A percentile compares a stretch with the other conserved stretches of the same genome.
phyloP scores from a whole-genome alignment of 92 coral and sea anemone species.

The Porites lobata region DNA sequence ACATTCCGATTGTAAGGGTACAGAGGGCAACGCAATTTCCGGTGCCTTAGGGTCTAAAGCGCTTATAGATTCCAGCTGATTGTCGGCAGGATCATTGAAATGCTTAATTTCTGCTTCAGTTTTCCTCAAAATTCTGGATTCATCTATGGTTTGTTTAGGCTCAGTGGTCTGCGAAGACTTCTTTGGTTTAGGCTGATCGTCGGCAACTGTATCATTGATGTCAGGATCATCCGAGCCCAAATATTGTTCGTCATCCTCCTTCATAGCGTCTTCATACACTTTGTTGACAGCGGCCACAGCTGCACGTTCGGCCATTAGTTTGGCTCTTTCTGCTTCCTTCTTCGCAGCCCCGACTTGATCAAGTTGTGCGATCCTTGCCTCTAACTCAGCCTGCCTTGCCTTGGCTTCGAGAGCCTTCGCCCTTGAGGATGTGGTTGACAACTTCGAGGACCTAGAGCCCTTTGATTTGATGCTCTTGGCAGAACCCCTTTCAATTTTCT shows the following conservation, averaged over 20 bases:
- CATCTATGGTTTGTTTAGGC: not conserved
- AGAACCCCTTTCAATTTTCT: not conserved
- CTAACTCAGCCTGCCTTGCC: constrained; percentile 47
- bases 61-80: too few species aligned
- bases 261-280: too few species aligned
- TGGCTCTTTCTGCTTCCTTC: constrained; percentile 46
- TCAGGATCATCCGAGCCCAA: too few species aligned
- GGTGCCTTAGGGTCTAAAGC: too few species aligned
- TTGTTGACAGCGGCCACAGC: too few species aligned
- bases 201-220: too few species aligned
- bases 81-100: not conserved
- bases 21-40: too few species aligned
- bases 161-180: not conserved
- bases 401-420: constrained; percentile 58
- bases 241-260: too few species aligned
- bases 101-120: not conserved
- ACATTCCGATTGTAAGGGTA: too few species aligned
- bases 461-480: not conserved
- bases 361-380: constrained; percentile 44
- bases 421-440: constrained; percentile 42
- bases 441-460: constrained; percentile 33
- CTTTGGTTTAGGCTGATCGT: not conserved
- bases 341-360: constrained; percentile 39
- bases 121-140: not conserved
- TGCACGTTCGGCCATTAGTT: constrained; percentile 36